phyloP scores from a whole-genome alignment of 2,113 vertebrate species.

The Corythoichthys haematopterus region DNA sequence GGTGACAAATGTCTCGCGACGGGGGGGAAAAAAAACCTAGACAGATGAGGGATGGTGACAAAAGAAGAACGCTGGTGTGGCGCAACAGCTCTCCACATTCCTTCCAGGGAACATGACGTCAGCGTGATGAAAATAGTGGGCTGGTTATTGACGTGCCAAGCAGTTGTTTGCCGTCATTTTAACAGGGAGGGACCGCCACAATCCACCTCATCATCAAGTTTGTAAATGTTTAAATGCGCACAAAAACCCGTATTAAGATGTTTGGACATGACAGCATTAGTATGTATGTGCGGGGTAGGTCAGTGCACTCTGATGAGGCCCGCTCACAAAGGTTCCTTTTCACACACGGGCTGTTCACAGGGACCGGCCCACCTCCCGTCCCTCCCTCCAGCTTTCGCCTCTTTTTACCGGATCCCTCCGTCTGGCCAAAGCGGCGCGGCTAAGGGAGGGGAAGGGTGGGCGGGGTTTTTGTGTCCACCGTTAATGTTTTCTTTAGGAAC shows the following conservation, averaged over 20 bases:
- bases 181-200: not conserved
- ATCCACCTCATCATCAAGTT: not conserved
- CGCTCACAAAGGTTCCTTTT: constrained; percentile 74
- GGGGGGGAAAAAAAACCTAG: not conserved
- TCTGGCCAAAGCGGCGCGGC: constrained; percentile 41
- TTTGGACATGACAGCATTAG: constrained; percentile 38
- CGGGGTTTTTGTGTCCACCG: constrained; percentile 36
- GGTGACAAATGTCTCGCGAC: not conserved
- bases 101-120: constrained; percentile 1
- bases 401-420: constrained; percentile 59
- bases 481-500: constrained; percentile 76
- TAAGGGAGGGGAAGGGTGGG: not conserved
- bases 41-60: not conserved
- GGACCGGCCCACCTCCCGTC: constrained; percentile 47
- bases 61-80: not conserved
- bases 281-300: constrained; percentile 29
- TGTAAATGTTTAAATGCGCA: not conserved
- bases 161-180: not conserved
- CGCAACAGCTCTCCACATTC: not conserved
- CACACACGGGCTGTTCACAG: constrained; percentile 56
- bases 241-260: constrained; percentile 4
- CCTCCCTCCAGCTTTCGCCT: constrained; percentile 46
- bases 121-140: not conserved
- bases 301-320: constrained; percentile 56
- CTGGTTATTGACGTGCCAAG: not conserved